Percentiles rank a stretch among this genome's conserved stretches.
Conservation (phyloP, 2,888 invertebrate species). For the Idaea dimidiata region DNA sequence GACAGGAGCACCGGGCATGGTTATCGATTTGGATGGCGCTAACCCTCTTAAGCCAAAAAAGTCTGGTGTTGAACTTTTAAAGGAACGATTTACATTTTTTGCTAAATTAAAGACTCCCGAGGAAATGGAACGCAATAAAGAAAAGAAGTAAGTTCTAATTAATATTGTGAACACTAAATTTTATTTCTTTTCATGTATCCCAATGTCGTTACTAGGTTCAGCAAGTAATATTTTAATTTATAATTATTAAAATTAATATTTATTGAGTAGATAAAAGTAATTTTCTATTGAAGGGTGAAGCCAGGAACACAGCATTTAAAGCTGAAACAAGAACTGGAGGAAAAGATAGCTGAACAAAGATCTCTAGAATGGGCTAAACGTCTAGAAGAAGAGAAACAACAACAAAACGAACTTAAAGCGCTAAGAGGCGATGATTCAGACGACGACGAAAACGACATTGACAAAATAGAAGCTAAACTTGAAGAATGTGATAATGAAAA, state of each 20-base stretch:
- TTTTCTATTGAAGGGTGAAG: constrained; percentile 61
- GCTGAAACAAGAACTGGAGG: constrained; percentile 85
- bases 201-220: not conserved
- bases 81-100: constrained; percentile 87
- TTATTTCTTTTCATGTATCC: constrained; percentile 5
- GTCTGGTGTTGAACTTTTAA: constrained; percentile 84
- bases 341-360: constrained; percentile 85
- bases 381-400: constrained; percentile 71
- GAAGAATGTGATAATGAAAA: constrained; percentile 48
- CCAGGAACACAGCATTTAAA: constrained; percentile 87
- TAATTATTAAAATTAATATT: no score
- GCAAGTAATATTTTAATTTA: no score
- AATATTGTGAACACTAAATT: constrained; percentile 7
- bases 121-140: constrained; percentile 76
- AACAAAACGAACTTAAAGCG: constrained; percentile 62
- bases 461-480: constrained; percentile 63
- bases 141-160: constrained; percentile 72
- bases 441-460: constrained; percentile 63
- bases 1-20: constrained; percentile 75
- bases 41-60: constrained; percentile 44
- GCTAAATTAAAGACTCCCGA: constrained; percentile 75
- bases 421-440: constrained; percentile 55
- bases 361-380: constrained; percentile 86
- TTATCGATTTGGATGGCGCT: constrained; percentile 60
- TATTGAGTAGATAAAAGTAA: no score